Conservation (phyloP, 2,888 invertebrate genomes). For the Drosophila demipolita region DNA sequence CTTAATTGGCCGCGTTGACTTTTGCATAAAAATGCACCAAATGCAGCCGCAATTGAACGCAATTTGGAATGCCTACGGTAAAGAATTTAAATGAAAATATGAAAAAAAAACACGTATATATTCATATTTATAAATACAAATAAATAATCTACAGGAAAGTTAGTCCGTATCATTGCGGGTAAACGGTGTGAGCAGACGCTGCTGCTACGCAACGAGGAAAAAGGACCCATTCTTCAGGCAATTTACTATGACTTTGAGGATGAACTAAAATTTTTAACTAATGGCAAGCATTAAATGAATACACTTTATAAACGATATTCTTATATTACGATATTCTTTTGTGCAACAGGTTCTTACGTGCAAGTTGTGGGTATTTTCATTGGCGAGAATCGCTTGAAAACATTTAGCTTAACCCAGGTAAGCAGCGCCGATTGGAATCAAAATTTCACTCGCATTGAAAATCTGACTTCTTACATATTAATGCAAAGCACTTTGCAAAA, state of each 20-base stretch:
- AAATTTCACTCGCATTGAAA: slow-evolving; percentile 78
- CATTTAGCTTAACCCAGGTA: slow-evolving; percentile 72
- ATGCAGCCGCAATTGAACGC: slow-evolving; percentile 65
- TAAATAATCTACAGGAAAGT: slow-evolving; percentile 64
- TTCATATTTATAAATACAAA: neutral
- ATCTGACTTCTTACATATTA: slow-evolving; percentile 77
- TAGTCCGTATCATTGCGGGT: slow-evolving; percentile 76
- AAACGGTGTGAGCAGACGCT: slow-evolving; percentile 76
- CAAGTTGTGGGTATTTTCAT: slow-evolving; percentile 79
- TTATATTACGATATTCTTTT: neutral
- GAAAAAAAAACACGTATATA: neutral
- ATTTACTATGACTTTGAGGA: slow-evolving; percentile 81
- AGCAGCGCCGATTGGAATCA: slow-evolving; percentile 46
- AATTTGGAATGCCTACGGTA: slow-evolving; percentile 83
- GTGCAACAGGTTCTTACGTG: slow-evolving; percentile 66
- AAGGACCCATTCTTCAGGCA: slow-evolving; percentile 82
- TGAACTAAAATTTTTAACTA: slow-evolving; percentile 39
- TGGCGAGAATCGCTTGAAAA: slow-evolving; percentile 75
- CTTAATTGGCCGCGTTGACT: slow-evolving; percentile 79
- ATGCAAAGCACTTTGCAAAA: slow-evolving; percentile 61
- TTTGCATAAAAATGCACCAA: slow-evolving; percentile 75
- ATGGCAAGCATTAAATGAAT: slow-evolving; percentile 35
- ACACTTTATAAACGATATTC: neutral
- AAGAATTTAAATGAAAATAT: neutral
- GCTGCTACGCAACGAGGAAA: slow-evolving; percentile 68